Percentiles rank a stretch among this genome's conserved stretches.
Evolutionary conservation across 2,888 invertebrate genomes (phyloP).

Genomic region (Tigriopus californicus): DNA sequence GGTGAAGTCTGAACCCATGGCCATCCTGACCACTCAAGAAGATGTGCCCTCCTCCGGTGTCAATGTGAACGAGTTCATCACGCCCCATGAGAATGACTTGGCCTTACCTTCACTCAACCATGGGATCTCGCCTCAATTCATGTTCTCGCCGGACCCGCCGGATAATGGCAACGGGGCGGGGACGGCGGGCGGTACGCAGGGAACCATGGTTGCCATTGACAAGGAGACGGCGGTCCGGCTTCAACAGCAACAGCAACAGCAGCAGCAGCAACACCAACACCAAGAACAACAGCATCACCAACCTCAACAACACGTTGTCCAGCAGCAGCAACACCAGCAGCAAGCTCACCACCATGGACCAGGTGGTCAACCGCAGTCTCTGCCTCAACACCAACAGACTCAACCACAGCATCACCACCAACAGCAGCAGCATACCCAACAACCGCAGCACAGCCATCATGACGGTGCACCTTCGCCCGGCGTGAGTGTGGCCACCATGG

Average conservation of each 20-base stretch:
- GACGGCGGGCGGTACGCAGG: neutral
- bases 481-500: neutral
- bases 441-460: neutral
- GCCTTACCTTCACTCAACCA: neutral
- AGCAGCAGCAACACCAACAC: neutral
- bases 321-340: neutral
- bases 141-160: constrained; percentile 4
- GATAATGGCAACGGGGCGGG: neutral
- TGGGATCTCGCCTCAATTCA: constrained; percentile 1
- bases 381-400: neutral
- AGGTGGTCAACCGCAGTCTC: neutral
- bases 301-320: neutral
- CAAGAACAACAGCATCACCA: neutral
- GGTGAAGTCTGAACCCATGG: constrained; percentile 11
- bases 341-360: neutral
- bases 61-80: constrained; percentile 12
- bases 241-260: neutral
- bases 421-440: neutral
- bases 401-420: neutral
- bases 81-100: constrained; percentile 13
- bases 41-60: constrained; percentile 15
- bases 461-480: neutral
- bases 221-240: neutral
- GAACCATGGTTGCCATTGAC: neutral
- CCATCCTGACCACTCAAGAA: constrained; percentile 4